Percentiles rank a stretch among this genome's conserved stretches.
phyloP scores from a whole-genome alignment of 2,888 invertebrate species.

The Neoaliturus tenellus region DNA sequence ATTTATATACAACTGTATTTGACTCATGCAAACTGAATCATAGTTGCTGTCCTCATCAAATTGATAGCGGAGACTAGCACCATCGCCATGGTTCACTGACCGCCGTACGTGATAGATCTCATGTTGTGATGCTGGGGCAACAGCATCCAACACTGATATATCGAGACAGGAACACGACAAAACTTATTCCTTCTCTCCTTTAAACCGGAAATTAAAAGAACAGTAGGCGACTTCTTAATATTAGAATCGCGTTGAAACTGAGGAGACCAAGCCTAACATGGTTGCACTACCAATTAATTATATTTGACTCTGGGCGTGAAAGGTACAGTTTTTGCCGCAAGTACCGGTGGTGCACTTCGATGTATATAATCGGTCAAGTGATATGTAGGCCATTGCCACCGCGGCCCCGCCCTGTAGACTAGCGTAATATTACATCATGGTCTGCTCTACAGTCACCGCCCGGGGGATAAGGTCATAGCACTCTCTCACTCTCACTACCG shows the following conservation, averaged over 20 bases:
- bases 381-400: slow-evolving; percentile 9
- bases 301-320: not conserved
- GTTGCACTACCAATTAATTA: no score
- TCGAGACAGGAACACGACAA: no score
- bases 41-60: no score
- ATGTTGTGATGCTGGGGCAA: not conserved
- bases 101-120: not conserved
- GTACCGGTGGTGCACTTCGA: not conserved
- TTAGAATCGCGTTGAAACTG: no score
- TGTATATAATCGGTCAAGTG: not conserved
- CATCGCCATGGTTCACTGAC: not conserved
- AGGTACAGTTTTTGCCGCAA: slow-evolving; percentile 1
- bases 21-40: no score
- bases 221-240: no score
- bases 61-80: no score
- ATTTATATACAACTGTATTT: no score
- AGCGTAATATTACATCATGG: not conserved
- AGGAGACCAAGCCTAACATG: no score
- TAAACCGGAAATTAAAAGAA: no score
- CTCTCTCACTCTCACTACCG: not conserved
- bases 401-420: slow-evolving; percentile 9
- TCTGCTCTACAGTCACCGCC: not conserved
- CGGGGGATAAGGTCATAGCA: not conserved
- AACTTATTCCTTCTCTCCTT: no score
- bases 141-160: no score